Percentiles rank a stretch among this genome's conserved stretches.
Conservation (phyloP, 1,140 invertebrate species). For the Bombus picipes region DNA sequence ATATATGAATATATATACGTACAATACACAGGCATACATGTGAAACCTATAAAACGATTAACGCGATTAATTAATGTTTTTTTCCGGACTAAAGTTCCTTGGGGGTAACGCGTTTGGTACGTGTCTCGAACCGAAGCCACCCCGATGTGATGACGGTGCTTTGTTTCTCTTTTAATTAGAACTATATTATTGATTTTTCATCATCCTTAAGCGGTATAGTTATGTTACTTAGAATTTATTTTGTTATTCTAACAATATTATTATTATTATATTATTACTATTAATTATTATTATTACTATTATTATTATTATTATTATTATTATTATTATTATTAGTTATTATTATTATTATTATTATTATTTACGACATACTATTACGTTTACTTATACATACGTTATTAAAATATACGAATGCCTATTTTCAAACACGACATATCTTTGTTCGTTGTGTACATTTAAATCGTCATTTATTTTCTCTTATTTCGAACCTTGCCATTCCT, state of each 20-base stretch:
- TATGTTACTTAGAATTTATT: constrained; percentile 61
- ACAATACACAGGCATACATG: background rate
- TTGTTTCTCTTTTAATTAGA: constrained; percentile 78
- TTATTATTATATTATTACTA: constrained; percentile 44
- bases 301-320: constrained; percentile 55
- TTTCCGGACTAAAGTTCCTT: constrained; percentile 82
- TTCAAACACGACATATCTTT: constrained; percentile 65
- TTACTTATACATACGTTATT: constrained; percentile 74
- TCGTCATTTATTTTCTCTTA: constrained; percentile 32
- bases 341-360: constrained; percentile 61
- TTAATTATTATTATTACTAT: constrained; percentile 51
- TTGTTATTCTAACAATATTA: constrained; percentile 64
- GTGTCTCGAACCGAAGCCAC: constrained; percentile 66
- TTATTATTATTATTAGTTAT: constrained; percentile 63
- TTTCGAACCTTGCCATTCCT: background rate
- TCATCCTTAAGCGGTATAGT: constrained; percentile 41
- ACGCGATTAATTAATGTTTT: constrained; percentile 35
- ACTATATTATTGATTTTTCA: constrained; percentile 57
- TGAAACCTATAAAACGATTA: constrained; percentile 34
- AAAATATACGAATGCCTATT: constrained; percentile 77
- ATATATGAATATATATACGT: constrained; percentile 16
- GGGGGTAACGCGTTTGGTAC: constrained; percentile 68
- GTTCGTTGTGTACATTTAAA: constrained; percentile 34
- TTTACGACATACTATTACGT: constrained; percentile 72
- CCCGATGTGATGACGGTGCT: constrained; percentile 82